A percentile compares a stretch with the other conserved stretches of the same genome.
phyloP scores from a whole-genome alignment of 2,797 vertebrate genomes.

The Acanthurus tractus region DNA sequence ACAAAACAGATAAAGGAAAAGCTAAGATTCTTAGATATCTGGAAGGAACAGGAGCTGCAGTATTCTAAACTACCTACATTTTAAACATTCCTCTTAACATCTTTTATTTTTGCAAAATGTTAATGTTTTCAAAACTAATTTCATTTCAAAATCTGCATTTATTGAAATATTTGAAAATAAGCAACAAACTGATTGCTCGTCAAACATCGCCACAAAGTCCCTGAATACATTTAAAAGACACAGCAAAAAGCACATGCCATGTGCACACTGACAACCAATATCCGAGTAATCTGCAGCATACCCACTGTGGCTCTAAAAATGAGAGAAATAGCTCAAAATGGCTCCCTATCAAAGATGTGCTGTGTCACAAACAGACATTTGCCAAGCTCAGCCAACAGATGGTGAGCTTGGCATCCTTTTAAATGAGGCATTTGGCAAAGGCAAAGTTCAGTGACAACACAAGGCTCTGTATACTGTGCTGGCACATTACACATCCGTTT shows the following conservation, averaged over 20 bases:
- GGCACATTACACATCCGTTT: slow-evolving; percentile 15
- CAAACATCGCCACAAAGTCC: background rate
- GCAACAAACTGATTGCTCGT: background rate
- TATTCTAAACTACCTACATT: no score
- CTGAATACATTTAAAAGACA: background rate
- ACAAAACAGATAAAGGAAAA: no score
- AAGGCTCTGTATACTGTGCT: slow-evolving; percentile 29
- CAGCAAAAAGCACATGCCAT: background rate
- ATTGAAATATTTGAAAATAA: background rate
- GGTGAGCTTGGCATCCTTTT: slow-evolving; percentile 73
- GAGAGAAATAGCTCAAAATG: slow-evolving; percentile 56
- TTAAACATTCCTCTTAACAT: background rate
- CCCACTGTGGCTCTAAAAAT: background rate
- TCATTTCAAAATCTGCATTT: background rate
- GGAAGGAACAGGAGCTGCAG: no score
- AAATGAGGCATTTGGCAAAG: slow-evolving; percentile 40
- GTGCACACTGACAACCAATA: background rate
- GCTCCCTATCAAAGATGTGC: slow-evolving; percentile 55
- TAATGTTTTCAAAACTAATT: background rate
- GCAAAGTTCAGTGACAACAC: slow-evolving; percentile 62
- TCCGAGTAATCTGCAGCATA: background rate
- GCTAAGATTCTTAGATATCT: no score
- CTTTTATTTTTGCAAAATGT: background rate
- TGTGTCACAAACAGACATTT: slow-evolving; percentile 60
- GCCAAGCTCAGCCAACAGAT: slow-evolving; percentile 68